Evolutionary conservation across 2,797 vertebrate genomes (phyloP), one percentile per base, ranked within the genome.

Genomic region (Crocidura indochinensis): DNA sequence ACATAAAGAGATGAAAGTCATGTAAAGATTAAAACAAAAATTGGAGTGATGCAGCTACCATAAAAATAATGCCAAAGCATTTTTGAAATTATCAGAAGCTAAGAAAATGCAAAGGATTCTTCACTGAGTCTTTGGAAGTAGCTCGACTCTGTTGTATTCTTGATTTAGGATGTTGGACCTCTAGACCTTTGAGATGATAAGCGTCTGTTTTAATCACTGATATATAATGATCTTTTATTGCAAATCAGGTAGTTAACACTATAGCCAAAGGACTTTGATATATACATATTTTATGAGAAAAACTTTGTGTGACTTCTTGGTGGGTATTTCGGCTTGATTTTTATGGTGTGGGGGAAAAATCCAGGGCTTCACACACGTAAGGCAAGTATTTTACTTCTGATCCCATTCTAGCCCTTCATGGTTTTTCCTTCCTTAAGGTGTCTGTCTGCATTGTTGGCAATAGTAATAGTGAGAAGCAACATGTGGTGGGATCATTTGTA

Each of bases 381-480:
- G 56, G 56, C 17, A 60, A 60, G 15, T 60, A 20, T 60, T 60
- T 20, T 53, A 60, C 6, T 4, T 60, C 56, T 19, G 15, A 17
- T 7, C 15, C 56, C 19, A 20, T 60, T 20, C 19, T 20, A 20
- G 19, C 56, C 31, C 56, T 78, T 78, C 75, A 26, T 71, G 60
- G 65, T 24, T 73, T 81, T 91, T 68, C 85, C 51, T 71, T 91
- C 26, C 8, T 73, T 80, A 68, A 81, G 74, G 74, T 74, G 29
- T 73, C 15, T 65, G 38, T 69, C 12, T 11, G 46, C 20, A 53
- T 76, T 64, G 51, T 60, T 78, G 64, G 69, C 56, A 88, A 79
- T 6, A 38, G 71, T 12, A n/a, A 78, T 76, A 51, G 49, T 1
- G 72, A 15, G 11, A 31, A 60, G 12, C 73, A 64, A 6, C 27